Evolutionary conservation across 2,113 vertebrate genomes (phyloP).

Genomic region (Stomatorhinus ivindoensis): DNA sequence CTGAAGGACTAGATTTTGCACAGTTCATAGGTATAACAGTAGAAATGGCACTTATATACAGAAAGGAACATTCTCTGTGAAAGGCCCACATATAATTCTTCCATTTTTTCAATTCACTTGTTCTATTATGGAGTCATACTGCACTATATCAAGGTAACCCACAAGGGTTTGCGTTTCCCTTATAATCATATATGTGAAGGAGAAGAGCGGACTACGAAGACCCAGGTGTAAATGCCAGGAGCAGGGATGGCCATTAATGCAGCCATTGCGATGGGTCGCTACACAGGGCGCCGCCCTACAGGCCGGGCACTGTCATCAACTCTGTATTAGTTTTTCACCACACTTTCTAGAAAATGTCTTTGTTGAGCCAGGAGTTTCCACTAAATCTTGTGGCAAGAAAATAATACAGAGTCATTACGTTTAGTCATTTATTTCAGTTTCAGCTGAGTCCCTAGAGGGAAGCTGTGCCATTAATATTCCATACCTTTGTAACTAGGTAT

Average conservation of each 20-base stretch:
- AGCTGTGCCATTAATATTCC: neutral
- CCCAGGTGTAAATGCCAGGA: neutral
- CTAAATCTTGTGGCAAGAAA: neutral
- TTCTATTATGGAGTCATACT: neutral
- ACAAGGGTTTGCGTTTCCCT: neutral
- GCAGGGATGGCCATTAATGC: neutral
- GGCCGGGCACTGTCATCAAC: neutral
- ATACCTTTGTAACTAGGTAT: neutral
- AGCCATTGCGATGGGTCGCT: neutral
- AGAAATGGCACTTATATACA: neutral
- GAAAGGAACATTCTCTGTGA: neutral
- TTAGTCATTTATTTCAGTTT: neutral
- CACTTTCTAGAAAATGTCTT: neutral
- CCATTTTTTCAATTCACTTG: neutral
- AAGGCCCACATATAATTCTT: neutral
- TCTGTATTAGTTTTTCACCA: neutral
- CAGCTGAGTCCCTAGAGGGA: neutral
- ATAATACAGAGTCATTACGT: neutral
- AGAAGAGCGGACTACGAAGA: neutral
- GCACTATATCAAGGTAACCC: neutral
- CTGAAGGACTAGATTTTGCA: neutral
- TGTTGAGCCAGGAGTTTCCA: neutral
- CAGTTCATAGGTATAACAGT: neutral
- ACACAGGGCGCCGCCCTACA: neutral
- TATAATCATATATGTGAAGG: neutral